A percentile compares a stretch with the other conserved stretches of the same genome.
Evolutionary conservation across 2,113 vertebrate species (phyloP).

Genomic region (Lagopus muta): DNA sequence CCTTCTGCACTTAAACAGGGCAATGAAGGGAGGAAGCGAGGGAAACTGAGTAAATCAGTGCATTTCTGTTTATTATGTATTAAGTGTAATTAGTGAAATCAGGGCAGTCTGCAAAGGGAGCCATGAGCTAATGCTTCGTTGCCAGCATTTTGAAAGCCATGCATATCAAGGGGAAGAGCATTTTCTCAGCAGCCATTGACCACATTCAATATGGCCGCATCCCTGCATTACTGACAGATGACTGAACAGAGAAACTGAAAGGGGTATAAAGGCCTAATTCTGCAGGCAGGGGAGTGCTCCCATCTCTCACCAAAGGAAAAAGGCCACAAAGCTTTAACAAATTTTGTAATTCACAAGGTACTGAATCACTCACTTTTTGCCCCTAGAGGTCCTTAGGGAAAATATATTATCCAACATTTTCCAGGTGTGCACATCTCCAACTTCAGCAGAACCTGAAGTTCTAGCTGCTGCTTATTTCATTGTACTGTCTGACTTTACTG

Average conservation of each 20-base stretch:
- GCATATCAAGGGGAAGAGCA: neutral
- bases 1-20: conserved; percentile 31
- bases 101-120: neutral
- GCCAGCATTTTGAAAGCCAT: neutral
- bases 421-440: neutral
- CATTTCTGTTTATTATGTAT: neutral
- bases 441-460: neutral
- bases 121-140: neutral
- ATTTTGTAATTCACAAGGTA: neutral
- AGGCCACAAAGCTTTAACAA: neutral
- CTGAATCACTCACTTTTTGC: neutral
- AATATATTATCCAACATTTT: neutral
- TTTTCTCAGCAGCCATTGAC: neutral
- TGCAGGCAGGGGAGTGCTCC: neutral
- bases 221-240: neutral
- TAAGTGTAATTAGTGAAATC: conserved; percentile 22
- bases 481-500: neutral
- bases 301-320: neutral
- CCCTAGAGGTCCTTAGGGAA: neutral
- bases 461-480: neutral
- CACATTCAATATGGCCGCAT: neutral
- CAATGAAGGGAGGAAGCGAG: neutral
- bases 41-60: neutral
- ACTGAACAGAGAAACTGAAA: accelerated
- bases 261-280: accelerated